Percentiles rank a stretch among this genome's conserved stretches.
Evolutionary conservation across 2,888 invertebrate species (phyloP).

Genomic region (Dolomedes plantarius): DNA sequence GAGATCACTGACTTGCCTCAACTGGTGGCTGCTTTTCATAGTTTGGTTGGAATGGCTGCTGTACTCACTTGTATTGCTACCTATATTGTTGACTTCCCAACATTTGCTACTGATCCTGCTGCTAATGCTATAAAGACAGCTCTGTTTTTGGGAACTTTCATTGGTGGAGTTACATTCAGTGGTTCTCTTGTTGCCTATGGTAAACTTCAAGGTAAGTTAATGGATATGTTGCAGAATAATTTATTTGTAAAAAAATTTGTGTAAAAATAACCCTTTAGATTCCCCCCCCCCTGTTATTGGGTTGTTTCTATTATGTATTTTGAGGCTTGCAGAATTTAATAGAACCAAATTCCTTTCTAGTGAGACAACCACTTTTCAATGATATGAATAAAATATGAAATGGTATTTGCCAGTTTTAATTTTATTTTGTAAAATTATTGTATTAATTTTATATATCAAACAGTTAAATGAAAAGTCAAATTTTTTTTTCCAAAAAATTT

Average conservation of each 20-base stretch:
- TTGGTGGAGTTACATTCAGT: slow-evolving; percentile 92
- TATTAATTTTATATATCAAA: too few relatives aligned
- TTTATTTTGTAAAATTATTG: too few relatives aligned
- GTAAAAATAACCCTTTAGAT: neutral
- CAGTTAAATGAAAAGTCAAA: too few relatives aligned
- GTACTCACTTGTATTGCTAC: slow-evolving; percentile 90
- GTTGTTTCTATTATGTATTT: too few relatives aligned
- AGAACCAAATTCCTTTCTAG: too few relatives aligned
- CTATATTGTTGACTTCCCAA: slow-evolving; percentile 88
- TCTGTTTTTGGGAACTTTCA: slow-evolving; percentile 90
- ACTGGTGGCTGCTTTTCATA: slow-evolving; percentile 90
- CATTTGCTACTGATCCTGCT: slow-evolving; percentile 87
- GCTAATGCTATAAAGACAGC: slow-evolving; percentile 88
- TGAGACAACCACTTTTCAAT: too few relatives aligned
- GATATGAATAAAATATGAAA: too few relatives aligned
- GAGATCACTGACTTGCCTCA: slow-evolving; percentile 92
- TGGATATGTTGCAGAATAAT: too few relatives aligned
- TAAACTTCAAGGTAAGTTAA: slow-evolving; percentile 83
- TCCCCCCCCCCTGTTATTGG: neutral
- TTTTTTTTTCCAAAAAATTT: too few relatives aligned
- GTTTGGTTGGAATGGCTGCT: slow-evolving; percentile 91
- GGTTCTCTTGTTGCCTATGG: slow-evolving; percentile 93
- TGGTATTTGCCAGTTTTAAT: too few relatives aligned
- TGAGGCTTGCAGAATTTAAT: too few relatives aligned
- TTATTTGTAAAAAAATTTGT: neutral